A percentile compares a stretch with the other conserved stretches of the same genome.
Conservation (phyloP, 2,888 invertebrate species). For the Escarpia spicata region DNA sequence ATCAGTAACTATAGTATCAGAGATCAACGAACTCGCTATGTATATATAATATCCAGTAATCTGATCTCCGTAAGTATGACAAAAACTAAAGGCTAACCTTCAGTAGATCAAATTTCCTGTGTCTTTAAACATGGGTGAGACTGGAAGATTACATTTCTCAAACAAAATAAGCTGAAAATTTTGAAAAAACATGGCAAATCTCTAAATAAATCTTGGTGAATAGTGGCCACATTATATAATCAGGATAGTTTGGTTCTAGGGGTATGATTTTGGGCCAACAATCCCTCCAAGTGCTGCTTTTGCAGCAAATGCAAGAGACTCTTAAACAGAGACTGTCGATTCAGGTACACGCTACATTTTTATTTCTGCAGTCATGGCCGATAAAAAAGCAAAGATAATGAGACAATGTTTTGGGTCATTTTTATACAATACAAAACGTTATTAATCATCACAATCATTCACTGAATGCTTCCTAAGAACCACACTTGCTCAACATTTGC, state of each 20-base stretch:
- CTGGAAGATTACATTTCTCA: not conserved
- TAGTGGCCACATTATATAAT: not conserved
- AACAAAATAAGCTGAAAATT: not conserved
- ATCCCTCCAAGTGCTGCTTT: too few relatives aligned
- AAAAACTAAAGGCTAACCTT: not conserved
- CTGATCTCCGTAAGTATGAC: not conserved
- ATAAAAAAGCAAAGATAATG: not conserved
- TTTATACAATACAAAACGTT: not conserved
- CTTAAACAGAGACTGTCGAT: not conserved
- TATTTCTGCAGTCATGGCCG: not conserved
- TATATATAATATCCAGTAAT: constrained; percentile 10
- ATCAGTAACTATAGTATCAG: constrained; percentile 2
- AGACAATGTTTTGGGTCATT: not conserved
- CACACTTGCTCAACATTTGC: not conserved
- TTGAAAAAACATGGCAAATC: not conserved
- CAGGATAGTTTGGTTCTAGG: not conserved
- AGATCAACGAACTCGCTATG: not conserved
- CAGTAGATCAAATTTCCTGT: constrained; percentile 11
- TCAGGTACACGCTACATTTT: not conserved
- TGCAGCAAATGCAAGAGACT: too few relatives aligned
- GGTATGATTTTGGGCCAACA: not conserved
- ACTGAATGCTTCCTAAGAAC: not conserved
- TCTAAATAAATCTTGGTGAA: not conserved
- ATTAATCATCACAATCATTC: not conserved
- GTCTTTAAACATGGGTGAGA: not conserved